Evolutionary conservation across 2,113 vertebrate genomes (phyloP), one percentile per base, ranked within the genome.

Genomic region (Pogonocichla stellata): DNA sequence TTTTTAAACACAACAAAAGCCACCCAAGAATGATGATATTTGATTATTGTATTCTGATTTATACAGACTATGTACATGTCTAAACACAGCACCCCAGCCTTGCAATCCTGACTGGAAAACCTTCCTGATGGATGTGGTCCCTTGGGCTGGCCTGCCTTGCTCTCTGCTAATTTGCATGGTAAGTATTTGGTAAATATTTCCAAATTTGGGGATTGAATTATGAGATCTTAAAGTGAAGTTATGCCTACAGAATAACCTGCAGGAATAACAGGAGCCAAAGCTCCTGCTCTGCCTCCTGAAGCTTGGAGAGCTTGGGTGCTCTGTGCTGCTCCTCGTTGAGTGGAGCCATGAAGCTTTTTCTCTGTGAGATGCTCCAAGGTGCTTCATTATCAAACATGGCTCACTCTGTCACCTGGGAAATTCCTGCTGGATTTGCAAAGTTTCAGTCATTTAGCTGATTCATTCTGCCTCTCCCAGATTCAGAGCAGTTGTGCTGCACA

Each of bases 41-140:
- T 12, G 8, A 31, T 60, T 33, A 17, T 6, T 24, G 2, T 15
- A n/a, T 60, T 36, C 33, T 26, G 33, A 6, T 47, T 51, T 36
- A 28, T 19, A 28, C 6, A 17, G 29, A n/a, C 36, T 12, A 10
- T 11, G 9, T 18, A 4, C 9, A 14, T n/a, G 9, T 42, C 9
- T 54, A 28, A 40, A 19, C 8, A 34, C 19, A 85, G 19, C 38
- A 66, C 3, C 40, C 40, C 40, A 42, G 15, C 40, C 34, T 72
- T 47, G 23, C 20, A 31, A 3, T 25, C 31, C 17, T 14, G 31
- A 0, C 20, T 62, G 80, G 60, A 50, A 82, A 56, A 26, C 33
- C 3, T 48, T 2, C 1, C 5, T 6, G 42, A 0, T 5, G 79
- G 26, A 28, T 19, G n/a, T 40, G 53, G 2, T 7, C 14, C 24